Base-by-base conservation (phyloP, 2,888 invertebrate species). In the Furcula furcula region DNA sequence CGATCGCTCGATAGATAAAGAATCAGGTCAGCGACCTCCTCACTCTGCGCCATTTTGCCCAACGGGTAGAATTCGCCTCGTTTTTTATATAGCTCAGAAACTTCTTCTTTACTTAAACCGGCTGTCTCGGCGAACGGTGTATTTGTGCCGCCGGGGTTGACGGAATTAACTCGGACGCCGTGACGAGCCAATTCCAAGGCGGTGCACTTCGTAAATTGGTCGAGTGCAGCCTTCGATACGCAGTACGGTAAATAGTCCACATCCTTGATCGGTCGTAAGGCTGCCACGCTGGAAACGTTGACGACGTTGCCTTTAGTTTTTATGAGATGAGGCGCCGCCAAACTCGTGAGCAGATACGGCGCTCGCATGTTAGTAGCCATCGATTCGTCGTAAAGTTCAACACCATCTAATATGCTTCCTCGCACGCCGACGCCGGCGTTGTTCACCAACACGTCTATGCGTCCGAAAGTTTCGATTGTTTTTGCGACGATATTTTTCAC, bases 111-210 rank as follows among this genome's bases (percentile, higher is more conserved):
- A 91, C 90, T 59, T 91, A 92, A 71, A 93, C 95, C 70, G 94
- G 90, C 84, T 94, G 97, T 81, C 55, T 73, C 65, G 10, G 65
- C 74, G 43, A 86, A 86, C 16, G 65, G 45, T 7, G 98, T 98
- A n/a, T 93, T 78, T 3, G 95, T 93, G 0, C 97, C 97, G n/a
- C 98, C 98, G 4, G 98, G 98, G 83, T 97, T 97, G 0, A 98
- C 96, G 18, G 94, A 92, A 79, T 98, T 98, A 0, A 95, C 96
- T 22, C 97, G 90, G 0, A 98, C 94, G 46, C 93, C 92, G 59
- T 93, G 92, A 0, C 90, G 66, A 20, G 93, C 95, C 31, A 96
- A 79, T 64, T 96, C 98, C 31, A 98, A 77, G 7, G 98, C 98
- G 5, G 93, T 89, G 70, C 97, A 97, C 67, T 93, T 92, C 0